phyloP scores from a whole-genome alignment of 2,113 vertebrate species.

The Peromyscus californicus region DNA sequence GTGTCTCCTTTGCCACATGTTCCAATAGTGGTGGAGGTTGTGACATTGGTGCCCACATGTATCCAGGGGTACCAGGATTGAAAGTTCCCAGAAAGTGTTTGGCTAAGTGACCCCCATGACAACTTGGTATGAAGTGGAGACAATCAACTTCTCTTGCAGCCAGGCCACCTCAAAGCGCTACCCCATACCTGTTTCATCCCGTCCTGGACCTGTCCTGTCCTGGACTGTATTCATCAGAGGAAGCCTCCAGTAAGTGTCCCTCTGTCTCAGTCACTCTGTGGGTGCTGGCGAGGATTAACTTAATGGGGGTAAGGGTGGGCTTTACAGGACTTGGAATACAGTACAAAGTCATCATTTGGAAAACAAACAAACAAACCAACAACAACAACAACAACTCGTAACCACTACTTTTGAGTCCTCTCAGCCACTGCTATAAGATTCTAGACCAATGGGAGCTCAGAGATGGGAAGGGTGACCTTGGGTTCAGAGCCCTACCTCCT shows the following conservation, averaged over 20 bases:
- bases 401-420: background rate
- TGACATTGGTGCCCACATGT: background rate
- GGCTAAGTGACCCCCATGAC: background rate
- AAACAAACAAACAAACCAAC: too few species aligned
- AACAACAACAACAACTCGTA: too few species aligned
- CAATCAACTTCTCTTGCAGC: background rate
- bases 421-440: background rate
- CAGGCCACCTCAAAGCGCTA: background rate
- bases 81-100: background rate
- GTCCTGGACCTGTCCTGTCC: too few species aligned
- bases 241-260: background rate
- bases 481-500: accelerated
- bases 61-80: background rate
- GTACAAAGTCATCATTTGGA: background rate
- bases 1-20: background rate
- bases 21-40: background rate
- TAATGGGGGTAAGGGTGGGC: too few species aligned
- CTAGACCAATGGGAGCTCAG: background rate
- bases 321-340: background rate
- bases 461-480: background rate
- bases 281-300: background rate
- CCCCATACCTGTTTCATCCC: background rate
- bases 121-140: background rate
- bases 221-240: background rate
- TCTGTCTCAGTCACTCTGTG: background rate